These are phyloP conservation scores for Plectrocnemia conspersa DNA, from an alignment of 1,140 invertebrate species.

Conservation along the genomic window DNA sequence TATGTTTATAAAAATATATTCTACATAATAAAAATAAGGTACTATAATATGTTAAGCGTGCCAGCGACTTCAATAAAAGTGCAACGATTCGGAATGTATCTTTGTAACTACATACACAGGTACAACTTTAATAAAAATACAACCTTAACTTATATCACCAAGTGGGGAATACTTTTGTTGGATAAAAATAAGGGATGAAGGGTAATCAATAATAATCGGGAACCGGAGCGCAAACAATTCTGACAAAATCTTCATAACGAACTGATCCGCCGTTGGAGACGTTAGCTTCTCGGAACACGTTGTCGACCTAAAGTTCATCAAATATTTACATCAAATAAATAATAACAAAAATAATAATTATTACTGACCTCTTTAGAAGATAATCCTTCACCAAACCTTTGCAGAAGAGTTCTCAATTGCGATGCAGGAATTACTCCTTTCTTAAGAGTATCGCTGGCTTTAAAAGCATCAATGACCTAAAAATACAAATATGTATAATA, in stretches of 20 bases:
- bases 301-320: slow-evolving; percentile 63
- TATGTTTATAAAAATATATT: too few species aligned
- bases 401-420: slow-evolving; percentile 81
- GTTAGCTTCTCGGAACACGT: slow-evolving; percentile 90
- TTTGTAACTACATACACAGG: too few species aligned
- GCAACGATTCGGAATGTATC: too few species aligned
- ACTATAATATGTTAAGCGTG: too few species aligned
- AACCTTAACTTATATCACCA: too few species aligned
- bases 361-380: slow-evolving; percentile 75
- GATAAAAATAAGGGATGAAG: too few species aligned
- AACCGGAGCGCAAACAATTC: slow-evolving; percentile 88
- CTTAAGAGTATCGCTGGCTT: slow-evolving; percentile 70
- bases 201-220: slow-evolving; percentile 94
- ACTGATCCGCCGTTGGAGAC: slow-evolving; percentile 76
- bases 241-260: slow-evolving; percentile 88
- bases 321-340: slow-evolving; percentile 44
- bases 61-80: too few species aligned
- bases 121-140: too few species aligned
- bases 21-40: too few species aligned
- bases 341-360: slow-evolving; percentile 17
- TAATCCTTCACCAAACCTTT: slow-evolving; percentile 87
- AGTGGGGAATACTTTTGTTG: too few species aligned
- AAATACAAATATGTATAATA: too few species aligned
- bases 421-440: slow-evolving; percentile 74
- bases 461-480: slow-evolving; percentile 75